A percentile compares a stretch with the other conserved stretches of the same genome.
These are phyloP conservation scores for Laupala kohalensis DNA, from an alignment of 1,140 invertebrate species.

Conservation along the genomic window DNA sequence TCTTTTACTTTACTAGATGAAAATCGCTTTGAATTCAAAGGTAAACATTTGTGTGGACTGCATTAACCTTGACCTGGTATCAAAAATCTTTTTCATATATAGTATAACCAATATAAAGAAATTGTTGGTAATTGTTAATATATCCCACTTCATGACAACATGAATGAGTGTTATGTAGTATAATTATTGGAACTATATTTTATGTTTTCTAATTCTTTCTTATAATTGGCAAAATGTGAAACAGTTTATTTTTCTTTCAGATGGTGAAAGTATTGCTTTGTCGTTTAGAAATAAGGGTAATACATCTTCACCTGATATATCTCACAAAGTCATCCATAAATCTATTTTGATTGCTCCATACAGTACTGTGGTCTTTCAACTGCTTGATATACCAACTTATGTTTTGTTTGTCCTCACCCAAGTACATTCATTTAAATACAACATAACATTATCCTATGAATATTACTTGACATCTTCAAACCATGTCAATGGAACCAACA, in stretches of 20 bases:
- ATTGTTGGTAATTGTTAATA: too few relatives aligned
- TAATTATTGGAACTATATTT: too few relatives aligned
- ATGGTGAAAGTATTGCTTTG: slow-evolving; percentile 17
- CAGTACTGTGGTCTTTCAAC: slow-evolving; percentile 28
- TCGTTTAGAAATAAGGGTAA: slow-evolving; percentile 16
- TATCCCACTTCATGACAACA: too few relatives aligned
- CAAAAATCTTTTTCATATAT: too few relatives aligned
- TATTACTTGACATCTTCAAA: slow-evolving; percentile 21
- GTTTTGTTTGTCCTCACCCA: slow-evolving; percentile 49
- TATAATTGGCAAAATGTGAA: not conserved
- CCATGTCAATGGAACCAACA: slow-evolving; percentile 40
- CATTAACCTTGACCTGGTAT: too few relatives aligned
- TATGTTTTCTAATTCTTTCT: too few relatives aligned
- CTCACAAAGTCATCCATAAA: not conserved
- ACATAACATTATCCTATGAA: slow-evolving; percentile 44
- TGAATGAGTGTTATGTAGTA: too few relatives aligned
- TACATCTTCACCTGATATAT: not conserved
- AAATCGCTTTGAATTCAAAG: not conserved
- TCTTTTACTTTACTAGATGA: not conserved
- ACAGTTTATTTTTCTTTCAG: slow-evolving; percentile 24
- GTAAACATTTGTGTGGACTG: not conserved
- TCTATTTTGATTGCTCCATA: not conserved
- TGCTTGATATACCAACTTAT: slow-evolving; percentile 31
- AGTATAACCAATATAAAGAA: too few relatives aligned
- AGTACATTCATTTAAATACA: slow-evolving; percentile 44